These are phyloP conservation scores for Synergus itoensis DNA, from an alignment of 2,888 invertebrate genomes.

Conservation along the genomic window DNA sequence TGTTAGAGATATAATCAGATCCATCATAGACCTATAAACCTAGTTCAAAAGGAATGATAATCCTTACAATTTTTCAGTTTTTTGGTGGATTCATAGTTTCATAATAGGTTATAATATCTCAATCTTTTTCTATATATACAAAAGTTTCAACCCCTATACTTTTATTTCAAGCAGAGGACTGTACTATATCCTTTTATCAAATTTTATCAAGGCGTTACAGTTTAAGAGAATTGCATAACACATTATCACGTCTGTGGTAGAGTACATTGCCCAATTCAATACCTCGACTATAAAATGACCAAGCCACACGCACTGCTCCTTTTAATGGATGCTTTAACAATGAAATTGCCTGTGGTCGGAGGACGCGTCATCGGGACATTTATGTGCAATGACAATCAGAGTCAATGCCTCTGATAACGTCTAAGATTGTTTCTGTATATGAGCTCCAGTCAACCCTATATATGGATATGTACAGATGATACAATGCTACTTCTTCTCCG, in stretches of 20 bases:
- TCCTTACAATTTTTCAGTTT: background rate
- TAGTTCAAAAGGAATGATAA: background rate
- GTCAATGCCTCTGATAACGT: constrained; percentile 55
- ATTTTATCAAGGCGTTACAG: background rate
- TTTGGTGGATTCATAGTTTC: background rate
- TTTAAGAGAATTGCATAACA: constrained; percentile 28
- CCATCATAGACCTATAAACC: constrained; percentile 24
- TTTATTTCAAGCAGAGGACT: too few relatives aligned
- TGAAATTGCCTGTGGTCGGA: constrained; percentile 14
- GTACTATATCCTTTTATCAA: background rate
- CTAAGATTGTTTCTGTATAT: constrained; percentile 34
- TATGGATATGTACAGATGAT: constrained; percentile 4
- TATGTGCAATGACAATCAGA: constrained; percentile 42
- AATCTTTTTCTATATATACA: too few relatives aligned
- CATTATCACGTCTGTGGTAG: background rate
- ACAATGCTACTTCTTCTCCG: background rate
- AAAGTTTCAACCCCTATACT: too few relatives aligned
- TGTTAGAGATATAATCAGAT: constrained; percentile 26
- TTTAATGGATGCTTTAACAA: background rate
- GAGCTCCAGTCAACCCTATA: background rate
- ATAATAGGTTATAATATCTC: too few relatives aligned
- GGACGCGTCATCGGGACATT: constrained; percentile 35
- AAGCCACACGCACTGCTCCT: constrained; percentile 9
- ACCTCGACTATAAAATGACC: background rate
- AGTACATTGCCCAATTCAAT: background rate